Conservation (phyloP, 2,888 invertebrate species). For the Cheilosia scutellata region DNA sequence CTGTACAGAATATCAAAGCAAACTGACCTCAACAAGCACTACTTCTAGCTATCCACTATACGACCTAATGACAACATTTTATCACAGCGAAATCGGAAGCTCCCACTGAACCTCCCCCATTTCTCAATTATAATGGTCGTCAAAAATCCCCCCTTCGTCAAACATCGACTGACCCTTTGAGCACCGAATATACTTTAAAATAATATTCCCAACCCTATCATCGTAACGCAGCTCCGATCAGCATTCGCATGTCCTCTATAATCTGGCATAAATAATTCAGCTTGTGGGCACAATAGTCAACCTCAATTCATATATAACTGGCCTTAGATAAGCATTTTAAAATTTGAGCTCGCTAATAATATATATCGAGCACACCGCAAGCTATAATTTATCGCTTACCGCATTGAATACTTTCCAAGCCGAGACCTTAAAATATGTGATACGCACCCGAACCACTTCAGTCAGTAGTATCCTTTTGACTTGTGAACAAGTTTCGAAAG, state of each 20-base stretch:
- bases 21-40: too few species aligned
- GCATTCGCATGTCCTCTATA: background rate
- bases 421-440: background rate
- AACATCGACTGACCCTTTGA: background rate
- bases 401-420: constrained; percentile 16
- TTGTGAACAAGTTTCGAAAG: background rate
- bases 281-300: background rate
- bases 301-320: background rate
- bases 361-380: background rate
- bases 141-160: too few species aligned
- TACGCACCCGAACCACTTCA: background rate
- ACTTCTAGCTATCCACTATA: too few species aligned
- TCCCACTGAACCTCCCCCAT: too few species aligned
- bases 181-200: background rate
- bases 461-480: constrained; percentile 19
- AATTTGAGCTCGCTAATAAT: constrained; percentile 19
- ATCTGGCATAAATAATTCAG: constrained; percentile 34
- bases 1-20: too few species aligned
- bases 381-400: constrained; percentile 6
- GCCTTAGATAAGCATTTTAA: background rate
- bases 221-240: background rate
- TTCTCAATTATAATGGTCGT: too few species aligned
- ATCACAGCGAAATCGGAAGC: too few species aligned
- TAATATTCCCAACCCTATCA: background rate
- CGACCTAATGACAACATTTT: too few species aligned